Conservation (phyloP, 2,888 invertebrate genomes). For the Globia sparganii region DNA sequence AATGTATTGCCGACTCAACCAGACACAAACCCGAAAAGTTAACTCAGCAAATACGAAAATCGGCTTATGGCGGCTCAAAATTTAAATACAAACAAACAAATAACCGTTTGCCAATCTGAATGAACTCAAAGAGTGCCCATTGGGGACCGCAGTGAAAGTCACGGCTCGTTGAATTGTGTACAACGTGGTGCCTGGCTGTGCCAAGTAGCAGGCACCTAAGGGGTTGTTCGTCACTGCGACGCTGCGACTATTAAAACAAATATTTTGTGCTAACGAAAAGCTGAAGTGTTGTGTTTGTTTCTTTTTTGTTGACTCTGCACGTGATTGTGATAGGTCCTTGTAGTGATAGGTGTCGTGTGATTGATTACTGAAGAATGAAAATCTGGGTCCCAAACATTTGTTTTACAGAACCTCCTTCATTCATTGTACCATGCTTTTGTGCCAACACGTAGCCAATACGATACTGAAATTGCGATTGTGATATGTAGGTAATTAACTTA, state of each 20-base stretch:
- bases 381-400: neutral
- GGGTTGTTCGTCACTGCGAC: constrained; percentile 37
- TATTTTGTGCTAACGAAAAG: constrained; percentile 6
- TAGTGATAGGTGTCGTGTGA: neutral
- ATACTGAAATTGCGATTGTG: neutral
- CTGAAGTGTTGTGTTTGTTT: neutral
- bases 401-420: neutral
- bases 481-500: neutral
- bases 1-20: constrained; percentile 31
- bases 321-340: neutral
- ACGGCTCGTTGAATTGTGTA: constrained; percentile 46
- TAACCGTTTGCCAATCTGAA: constrained; percentile 47
- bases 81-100: constrained; percentile 60
- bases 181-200: constrained; percentile 15
- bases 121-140: constrained; percentile 53
- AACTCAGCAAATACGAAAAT: constrained; percentile 52
- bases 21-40: constrained; percentile 39
- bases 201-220: constrained; percentile 50
- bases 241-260: constrained; percentile 1
- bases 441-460: neutral
- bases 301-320: neutral
- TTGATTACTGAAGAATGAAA: neutral
- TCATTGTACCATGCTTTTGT: neutral
- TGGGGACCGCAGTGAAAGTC: constrained; percentile 51
- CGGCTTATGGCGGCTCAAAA: constrained; percentile 52